These are phyloP conservation scores for Nettapus auritus DNA, from an alignment of 2,113 vertebrate genomes.

Conservation along the genomic window DNA sequence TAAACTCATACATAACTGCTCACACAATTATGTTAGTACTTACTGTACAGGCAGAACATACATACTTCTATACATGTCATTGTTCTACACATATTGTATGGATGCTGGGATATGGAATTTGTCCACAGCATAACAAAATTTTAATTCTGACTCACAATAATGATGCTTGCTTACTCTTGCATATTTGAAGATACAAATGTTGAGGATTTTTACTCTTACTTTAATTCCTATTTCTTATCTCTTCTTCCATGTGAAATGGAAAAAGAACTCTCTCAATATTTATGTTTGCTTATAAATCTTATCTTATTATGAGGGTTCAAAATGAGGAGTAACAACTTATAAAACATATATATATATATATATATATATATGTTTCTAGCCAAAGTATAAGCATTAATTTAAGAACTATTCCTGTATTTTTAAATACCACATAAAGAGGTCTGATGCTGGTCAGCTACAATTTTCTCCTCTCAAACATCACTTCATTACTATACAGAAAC, in stretches of 20 bases:
- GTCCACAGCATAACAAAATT: neutral
- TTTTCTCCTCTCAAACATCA: neutral
- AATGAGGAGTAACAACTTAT: neutral
- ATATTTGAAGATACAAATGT: neutral
- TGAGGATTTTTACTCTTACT: neutral
- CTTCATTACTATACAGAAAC: neutral
- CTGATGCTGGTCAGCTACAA: neutral
- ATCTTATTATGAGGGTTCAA: neutral
- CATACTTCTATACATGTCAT: neutral
- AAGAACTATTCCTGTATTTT: neutral
- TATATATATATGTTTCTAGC: neutral
- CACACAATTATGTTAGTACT: neutral
- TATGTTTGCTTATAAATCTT: neutral
- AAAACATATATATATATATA: neutral
- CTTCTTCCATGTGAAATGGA: neutral
- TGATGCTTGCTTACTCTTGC: neutral
- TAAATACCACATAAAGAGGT: neutral
- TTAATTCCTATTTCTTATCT: neutral
- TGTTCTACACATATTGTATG: neutral
- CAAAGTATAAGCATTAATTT: neutral
- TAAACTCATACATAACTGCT: neutral
- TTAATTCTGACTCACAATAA: neutral
- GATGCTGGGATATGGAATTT: neutral
- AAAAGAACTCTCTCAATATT: neutral
- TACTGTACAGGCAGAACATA: neutral